Percentiles rank a stretch among this genome's conserved stretches.
These are phyloP conservation scores for Apus apus DNA, from an alignment of 2,113 vertebrate species.

Conservation along the genomic window DNA sequence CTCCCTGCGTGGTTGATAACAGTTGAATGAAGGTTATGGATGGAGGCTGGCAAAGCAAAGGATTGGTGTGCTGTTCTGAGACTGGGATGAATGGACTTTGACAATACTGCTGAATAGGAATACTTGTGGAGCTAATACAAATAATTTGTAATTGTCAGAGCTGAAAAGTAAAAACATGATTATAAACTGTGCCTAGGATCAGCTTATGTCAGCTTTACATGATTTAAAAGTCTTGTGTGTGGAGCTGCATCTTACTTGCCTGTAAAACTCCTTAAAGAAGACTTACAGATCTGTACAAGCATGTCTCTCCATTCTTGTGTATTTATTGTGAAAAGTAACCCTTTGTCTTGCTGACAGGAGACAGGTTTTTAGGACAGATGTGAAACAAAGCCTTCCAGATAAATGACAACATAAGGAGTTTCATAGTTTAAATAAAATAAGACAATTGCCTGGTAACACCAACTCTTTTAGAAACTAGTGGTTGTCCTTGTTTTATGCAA, in stretches of 20 bases:
- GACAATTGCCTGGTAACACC: neutral
- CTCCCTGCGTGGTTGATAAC: neutral
- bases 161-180: constrained; percentile 48
- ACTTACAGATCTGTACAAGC: neutral
- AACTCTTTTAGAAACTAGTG: neutral
- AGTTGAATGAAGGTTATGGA: neutral
- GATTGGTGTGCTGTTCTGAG: neutral
- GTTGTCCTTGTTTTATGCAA: neutral
- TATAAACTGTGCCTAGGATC: constrained; percentile 6
- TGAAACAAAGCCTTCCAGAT: neutral
- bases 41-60: neutral
- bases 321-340: constrained; percentile 19
- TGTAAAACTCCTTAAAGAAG: constrained; percentile 28
- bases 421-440: neutral
- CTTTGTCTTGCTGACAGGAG: constrained; percentile 37
- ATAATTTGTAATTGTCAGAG: constrained; percentile 51
- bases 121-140: constrained; percentile 22
- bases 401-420: neutral
- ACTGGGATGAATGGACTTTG: constrained; percentile 6
- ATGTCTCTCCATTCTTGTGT: neutral
- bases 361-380: neutral
- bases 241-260: constrained; percentile 13
- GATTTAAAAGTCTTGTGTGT: constrained; percentile 64
- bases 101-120: neutral
- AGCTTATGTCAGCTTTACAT: constrained; percentile 55